Percentiles rank a stretch among this genome's conserved stretches.
Evolutionary conservation across 2,797 vertebrate genomes (phyloP).

Genomic region (Anguilla anguilla): DNA sequence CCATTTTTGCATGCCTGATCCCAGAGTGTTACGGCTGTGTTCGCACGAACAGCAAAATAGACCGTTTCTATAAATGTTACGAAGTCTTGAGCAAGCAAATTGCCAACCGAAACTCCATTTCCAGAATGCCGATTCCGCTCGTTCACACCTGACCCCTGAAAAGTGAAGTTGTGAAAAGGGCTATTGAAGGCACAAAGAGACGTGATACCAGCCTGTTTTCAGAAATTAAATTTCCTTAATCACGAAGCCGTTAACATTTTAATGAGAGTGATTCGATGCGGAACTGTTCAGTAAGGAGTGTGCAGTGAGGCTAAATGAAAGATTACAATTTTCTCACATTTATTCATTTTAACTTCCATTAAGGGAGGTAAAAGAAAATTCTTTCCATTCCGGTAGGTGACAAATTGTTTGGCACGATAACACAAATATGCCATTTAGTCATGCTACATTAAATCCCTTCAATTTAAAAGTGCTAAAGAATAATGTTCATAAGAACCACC

Average conservation of each 20-base stretch:
- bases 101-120: background rate
- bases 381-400: conserved; percentile 73
- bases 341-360: conserved; percentile 22
- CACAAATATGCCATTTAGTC: conserved; percentile 62
- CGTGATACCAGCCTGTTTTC: conserved; percentile 16
- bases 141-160: background rate
- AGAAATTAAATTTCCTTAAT: conserved; percentile 53
- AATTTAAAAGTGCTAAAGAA: conserved; percentile 66
- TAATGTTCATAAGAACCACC: conserved; percentile 63
- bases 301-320: conserved; percentile 56
- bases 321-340: conserved; percentile 34
- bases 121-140: background rate
- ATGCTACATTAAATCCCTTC: conserved; percentile 56
- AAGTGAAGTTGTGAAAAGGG: background rate
- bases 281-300: conserved; percentile 59
- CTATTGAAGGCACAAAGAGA: background rate
- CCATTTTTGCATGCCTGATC: background rate
- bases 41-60: background rate
- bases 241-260: conserved; percentile 68
- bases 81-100: background rate
- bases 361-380: conserved; percentile 40
- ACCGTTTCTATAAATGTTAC: background rate
- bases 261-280: conserved; percentile 65
- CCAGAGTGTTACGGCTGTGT: background rate
- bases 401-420: conserved; percentile 61